A percentile compares a stretch with the other conserved stretches of the same genome.
phyloP scores from a whole-genome alignment of 1,140 invertebrate genomes.

The Ips typographus region DNA sequence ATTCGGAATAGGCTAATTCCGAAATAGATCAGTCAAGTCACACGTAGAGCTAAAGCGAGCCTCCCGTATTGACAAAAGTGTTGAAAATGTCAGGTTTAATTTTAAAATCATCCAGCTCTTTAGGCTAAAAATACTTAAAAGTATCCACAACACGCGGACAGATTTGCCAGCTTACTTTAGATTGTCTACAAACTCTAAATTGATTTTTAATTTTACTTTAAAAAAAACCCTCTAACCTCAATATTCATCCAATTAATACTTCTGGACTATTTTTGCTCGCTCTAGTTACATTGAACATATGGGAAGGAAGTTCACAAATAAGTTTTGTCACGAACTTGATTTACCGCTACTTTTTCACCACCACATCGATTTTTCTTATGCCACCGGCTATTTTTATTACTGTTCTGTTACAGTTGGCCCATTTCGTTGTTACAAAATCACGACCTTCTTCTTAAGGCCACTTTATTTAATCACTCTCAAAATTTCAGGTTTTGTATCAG shows the following conservation, averaged over 20 bases:
- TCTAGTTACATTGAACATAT: too few species aligned
- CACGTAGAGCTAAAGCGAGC: slow-evolving; percentile 14
- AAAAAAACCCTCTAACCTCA: neutral
- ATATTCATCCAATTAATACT: neutral
- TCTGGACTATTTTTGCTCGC: too few species aligned
- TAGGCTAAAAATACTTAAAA: slow-evolving; percentile 25
- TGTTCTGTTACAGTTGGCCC: too few species aligned
- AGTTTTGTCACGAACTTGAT: too few species aligned
- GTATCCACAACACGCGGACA: slow-evolving; percentile 19
- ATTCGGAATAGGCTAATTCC: slow-evolving; percentile 9
- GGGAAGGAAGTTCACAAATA: too few species aligned
- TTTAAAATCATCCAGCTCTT: slow-evolving; percentile 23
- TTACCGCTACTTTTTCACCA: too few species aligned
- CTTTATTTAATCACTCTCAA: too few species aligned
- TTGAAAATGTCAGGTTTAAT: slow-evolving; percentile 31
- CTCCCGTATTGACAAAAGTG: slow-evolving; percentile 29
- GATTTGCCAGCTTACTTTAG: slow-evolving; percentile 14
- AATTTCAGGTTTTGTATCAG: too few species aligned
- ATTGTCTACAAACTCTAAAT: slow-evolving; percentile 10
- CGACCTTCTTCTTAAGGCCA: too few species aligned
- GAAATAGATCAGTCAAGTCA: slow-evolving; percentile 18
- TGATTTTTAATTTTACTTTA: slow-evolving; percentile 11
- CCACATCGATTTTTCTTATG: too few species aligned
- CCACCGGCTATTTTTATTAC: too few species aligned
- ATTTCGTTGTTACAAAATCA: too few species aligned